Evolutionary conservation across 2,113 vertebrate species (phyloP), one percentile per base, ranked within the genome.

Genomic region (Aegypius monachus): DNA sequence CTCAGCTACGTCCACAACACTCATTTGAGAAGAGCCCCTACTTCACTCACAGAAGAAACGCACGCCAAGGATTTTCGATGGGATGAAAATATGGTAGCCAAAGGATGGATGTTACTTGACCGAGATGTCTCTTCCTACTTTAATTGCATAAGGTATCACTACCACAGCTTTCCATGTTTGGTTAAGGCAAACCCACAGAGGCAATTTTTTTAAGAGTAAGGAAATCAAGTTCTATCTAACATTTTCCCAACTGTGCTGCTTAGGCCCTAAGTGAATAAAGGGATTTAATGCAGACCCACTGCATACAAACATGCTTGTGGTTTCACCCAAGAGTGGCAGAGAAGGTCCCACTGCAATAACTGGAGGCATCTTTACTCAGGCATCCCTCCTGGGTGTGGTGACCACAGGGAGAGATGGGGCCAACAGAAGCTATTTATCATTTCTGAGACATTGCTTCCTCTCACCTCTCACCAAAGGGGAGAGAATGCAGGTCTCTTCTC

Each of bases 21-120:
- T 53, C 45, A 15, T 36, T 27, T 2, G 19, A 74, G 72, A 81
- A 61, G 16, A 86, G 40, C 1, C 19, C 13, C 32, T 70, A 13
- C 61, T 74, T 74, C 31, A 16, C 52, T 53, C 56, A 27, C 38
- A 40, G 25, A 75, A 93, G 38, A 88, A 82, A 77, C 0, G 2
- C 36, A 23, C 0, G 2, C 1, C 0, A 0, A 63, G 40, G 45
- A 79, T 74, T 66, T 79, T 23, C 7, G 4, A 55, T 63, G 29
- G 52, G 42, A 31, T 55, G 55, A 55, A 55, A 58, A 63, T 29
- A 19, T 3, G 6, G n/a, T 11, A 67, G 52, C 38, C 25, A 47
- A 85, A 61, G 38, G 47, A 59, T 47, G 45, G 67, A 14, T 82
- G 40, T 25, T 59, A 56, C 26, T 32, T 84, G 53, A 61, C 47